phyloP scores from a whole-genome alignment of 1,140 invertebrate genomes.

The Conus betulinus region DNA sequence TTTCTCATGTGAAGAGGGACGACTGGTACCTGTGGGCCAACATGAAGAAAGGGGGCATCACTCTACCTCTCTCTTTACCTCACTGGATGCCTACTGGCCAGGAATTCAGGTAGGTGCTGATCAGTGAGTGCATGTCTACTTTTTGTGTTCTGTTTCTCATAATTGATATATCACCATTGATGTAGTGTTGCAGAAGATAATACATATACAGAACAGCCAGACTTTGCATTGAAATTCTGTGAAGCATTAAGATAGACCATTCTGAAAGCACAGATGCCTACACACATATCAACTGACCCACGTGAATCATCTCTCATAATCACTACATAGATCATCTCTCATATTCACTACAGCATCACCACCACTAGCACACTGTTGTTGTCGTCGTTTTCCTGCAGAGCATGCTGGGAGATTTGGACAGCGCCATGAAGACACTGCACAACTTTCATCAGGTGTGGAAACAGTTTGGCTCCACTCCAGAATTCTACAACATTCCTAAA shows the following conservation, averaged over 20 bases:
- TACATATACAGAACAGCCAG: too few species aligned
- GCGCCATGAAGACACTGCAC: slow-evolving; percentile 93
- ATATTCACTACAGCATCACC: not conserved
- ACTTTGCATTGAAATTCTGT: too few species aligned
- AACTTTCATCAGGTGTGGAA: slow-evolving; percentile 97
- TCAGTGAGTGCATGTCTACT: not conserved
- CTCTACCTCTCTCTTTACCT: slow-evolving; percentile 97
- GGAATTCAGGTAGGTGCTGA: slow-evolving; percentile 86
- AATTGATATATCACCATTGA: too few species aligned
- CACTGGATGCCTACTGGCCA: slow-evolving; percentile 98
- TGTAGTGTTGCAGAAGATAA: too few species aligned
- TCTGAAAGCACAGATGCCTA: too few species aligned
- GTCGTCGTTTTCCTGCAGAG: slow-evolving; percentile 76
- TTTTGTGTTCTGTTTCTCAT: too few species aligned
- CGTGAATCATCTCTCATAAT: too few species aligned
- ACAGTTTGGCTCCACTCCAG: slow-evolving; percentile 97
- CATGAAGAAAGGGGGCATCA: slow-evolving; percentile 96
- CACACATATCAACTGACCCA: too few species aligned
- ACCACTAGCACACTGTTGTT: not conserved
- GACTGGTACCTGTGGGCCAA: slow-evolving; percentile 97
- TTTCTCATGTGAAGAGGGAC: slow-evolving; percentile 91
- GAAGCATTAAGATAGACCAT: too few species aligned
- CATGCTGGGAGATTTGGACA: slow-evolving; percentile 85
- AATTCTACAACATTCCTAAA: slow-evolving; percentile 96
- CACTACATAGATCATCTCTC: too few species aligned